Conservation (phyloP, 2,888 invertebrate genomes). For the Tipula vernalis region DNA sequence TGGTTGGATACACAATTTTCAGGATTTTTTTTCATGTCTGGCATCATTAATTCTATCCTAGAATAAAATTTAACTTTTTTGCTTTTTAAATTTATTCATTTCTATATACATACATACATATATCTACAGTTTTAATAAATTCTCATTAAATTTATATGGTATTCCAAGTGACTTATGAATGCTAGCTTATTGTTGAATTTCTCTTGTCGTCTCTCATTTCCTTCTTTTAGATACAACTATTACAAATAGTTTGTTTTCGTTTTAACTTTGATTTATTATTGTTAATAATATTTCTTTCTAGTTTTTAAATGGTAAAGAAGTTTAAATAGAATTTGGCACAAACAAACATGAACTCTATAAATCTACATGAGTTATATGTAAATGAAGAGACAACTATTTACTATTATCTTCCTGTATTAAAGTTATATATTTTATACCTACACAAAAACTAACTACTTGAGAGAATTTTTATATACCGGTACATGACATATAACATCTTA, state of each 20-base stretch:
- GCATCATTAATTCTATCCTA: neutral
- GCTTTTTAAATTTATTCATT: neutral
- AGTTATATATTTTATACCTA: neutral
- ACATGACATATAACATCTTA: neutral
- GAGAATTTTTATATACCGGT: neutral
- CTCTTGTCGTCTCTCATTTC: neutral
- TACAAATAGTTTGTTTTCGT: neutral
- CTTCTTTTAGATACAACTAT: neutral
- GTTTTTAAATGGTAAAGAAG: neutral
- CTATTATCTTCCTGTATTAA: neutral
- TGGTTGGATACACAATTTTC: neutral
- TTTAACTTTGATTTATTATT: neutral
- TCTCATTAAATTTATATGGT: neutral
- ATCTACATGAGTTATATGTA: neutral
- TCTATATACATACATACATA: neutral
- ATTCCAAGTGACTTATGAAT: neutral
- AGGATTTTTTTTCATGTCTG: neutral
- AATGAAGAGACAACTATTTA: neutral
- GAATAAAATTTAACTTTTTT: neutral
- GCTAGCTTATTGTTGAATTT: neutral
- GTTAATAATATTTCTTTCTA: neutral
- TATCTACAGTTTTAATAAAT: neutral
- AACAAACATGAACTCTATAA: neutral
- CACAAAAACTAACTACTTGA: too few relatives aligned
- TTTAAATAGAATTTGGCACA: neutral